phyloP scores from a whole-genome alignment of 2,888 invertebrate species.

The Gymnosoma rotundatum region DNA sequence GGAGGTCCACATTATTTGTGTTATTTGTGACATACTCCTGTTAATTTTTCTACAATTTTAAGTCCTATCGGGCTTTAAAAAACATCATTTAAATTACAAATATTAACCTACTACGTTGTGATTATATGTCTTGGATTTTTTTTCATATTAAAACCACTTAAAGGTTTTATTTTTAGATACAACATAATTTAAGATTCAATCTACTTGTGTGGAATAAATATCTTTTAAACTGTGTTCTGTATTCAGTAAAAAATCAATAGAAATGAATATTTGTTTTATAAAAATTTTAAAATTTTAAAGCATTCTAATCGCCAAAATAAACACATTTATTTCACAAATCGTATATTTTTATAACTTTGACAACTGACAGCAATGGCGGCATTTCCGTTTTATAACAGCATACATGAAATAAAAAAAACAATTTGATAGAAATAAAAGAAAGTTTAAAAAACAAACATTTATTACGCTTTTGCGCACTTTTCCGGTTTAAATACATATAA shows the following conservation, averaged over 20 bases:
- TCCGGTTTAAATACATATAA: constrained; percentile 64
- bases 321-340: constrained; percentile 43
- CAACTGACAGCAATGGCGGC: constrained; percentile 71
- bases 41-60: too few relatives aligned
- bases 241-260: constrained; percentile 56
- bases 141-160: too few relatives aligned
- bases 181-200: neutral
- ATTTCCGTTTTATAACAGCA: constrained; percentile 60
- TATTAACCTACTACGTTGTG: too few relatives aligned
- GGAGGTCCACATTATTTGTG: too few relatives aligned
- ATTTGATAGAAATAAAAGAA: constrained; percentile 39
- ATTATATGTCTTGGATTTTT: too few relatives aligned
- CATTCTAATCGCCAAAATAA: constrained; percentile 14
- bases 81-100: too few relatives aligned
- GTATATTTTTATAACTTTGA: constrained; percentile 59
- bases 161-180: too few relatives aligned
- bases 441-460: constrained; percentile 63
- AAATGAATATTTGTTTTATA: constrained; percentile 37
- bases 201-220: neutral
- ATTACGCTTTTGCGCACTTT: constrained; percentile 71
- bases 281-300: constrained; percentile 58
- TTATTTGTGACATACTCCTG: too few relatives aligned
- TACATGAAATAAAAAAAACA: constrained; percentile 24
- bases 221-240: constrained; percentile 1
- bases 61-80: too few relatives aligned